A percentile compares a stretch with the other conserved stretches of the same genome.
phyloP scores from a whole-genome alignment of 2,888 invertebrate species.

The Embidobia sp. region DNA sequence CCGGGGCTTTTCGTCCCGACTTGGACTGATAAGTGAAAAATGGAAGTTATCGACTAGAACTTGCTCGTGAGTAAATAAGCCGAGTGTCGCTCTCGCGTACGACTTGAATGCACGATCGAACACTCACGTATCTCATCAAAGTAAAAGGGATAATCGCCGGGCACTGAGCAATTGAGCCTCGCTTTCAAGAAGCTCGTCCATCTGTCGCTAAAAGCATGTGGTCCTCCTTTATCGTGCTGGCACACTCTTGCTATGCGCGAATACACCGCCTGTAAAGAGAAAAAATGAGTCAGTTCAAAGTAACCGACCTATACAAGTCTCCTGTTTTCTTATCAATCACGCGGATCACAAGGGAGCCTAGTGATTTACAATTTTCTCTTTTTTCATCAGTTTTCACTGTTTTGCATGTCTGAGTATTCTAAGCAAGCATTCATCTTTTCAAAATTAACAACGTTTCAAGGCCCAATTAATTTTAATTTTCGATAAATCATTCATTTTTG shows the following conservation, averaged over 20 bases:
- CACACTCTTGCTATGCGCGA: constrained; percentile 98
- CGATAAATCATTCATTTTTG: too few species aligned
- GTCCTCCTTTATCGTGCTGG: constrained; percentile 97
- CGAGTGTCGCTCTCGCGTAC: constrained; percentile 53
- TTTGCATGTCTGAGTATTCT: too few species aligned
- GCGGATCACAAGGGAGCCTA: too few species aligned
- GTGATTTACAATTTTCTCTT: too few species aligned
- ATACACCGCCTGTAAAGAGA: constrained; percentile 93
- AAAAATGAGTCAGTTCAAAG: constrained; percentile 78
- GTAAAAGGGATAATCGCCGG: constrained; percentile 99
- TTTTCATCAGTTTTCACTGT: too few species aligned
- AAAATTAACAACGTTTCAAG: too few species aligned
- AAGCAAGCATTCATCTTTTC: too few species aligned
- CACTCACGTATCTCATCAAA: constrained; percentile 99
- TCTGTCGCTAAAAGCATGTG: constrained; percentile 95
- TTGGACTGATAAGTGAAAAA: constrained; percentile 53
- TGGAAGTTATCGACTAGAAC: constrained; percentile 57
- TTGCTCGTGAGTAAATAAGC: constrained; percentile 58
- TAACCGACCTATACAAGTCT: constrained; percentile 11
- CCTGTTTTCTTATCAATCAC: constrained; percentile 23
- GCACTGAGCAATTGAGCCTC: constrained; percentile 96
- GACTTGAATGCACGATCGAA: constrained; percentile 62
- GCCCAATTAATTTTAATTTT: too few species aligned
- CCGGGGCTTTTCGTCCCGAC: constrained; percentile 9
- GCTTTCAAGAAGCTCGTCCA: constrained; percentile 98